These are phyloP conservation scores for Emberiza fucata DNA, from an alignment of 2,113 vertebrate species.

Conservation along the genomic window DNA sequence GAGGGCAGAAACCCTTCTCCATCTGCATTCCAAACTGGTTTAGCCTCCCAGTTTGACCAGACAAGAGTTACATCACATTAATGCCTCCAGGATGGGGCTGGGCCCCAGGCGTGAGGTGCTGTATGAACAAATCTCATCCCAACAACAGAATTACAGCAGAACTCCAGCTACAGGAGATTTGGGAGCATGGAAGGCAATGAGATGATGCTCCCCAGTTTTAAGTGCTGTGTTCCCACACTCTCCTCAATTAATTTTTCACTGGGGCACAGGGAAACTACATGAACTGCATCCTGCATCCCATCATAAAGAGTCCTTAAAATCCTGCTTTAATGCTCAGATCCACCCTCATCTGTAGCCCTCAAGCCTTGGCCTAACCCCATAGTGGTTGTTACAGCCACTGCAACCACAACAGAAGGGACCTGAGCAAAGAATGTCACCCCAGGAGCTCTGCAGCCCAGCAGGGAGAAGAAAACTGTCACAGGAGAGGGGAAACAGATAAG, in stretches of 20 bases:
- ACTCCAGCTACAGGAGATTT: background rate
- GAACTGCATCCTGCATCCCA: background rate
- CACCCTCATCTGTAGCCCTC: background rate
- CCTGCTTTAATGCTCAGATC: background rate
- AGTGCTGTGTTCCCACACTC: background rate
- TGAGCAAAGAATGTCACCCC: background rate
- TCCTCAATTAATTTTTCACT: background rate
- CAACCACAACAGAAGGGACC: background rate
- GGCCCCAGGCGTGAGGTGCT: background rate
- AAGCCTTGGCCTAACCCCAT: accelerated
- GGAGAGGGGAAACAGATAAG: background rate
- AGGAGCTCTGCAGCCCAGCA: background rate
- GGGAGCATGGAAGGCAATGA: background rate
- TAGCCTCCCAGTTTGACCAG: background rate
- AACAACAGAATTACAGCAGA: accelerated
- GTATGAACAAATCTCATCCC: background rate
- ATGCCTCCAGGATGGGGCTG: background rate
- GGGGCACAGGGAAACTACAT: background rate
- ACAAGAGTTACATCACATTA: background rate
- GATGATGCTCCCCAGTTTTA: background rate
- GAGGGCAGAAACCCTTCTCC: background rate
- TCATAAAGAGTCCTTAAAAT: background rate
- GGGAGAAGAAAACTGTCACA: background rate
- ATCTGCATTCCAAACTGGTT: background rate
- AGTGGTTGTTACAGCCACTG: background rate